Evolutionary conservation across 2,113 vertebrate species (phyloP).

Genomic region (Arvicanthis niloticus): DNA sequence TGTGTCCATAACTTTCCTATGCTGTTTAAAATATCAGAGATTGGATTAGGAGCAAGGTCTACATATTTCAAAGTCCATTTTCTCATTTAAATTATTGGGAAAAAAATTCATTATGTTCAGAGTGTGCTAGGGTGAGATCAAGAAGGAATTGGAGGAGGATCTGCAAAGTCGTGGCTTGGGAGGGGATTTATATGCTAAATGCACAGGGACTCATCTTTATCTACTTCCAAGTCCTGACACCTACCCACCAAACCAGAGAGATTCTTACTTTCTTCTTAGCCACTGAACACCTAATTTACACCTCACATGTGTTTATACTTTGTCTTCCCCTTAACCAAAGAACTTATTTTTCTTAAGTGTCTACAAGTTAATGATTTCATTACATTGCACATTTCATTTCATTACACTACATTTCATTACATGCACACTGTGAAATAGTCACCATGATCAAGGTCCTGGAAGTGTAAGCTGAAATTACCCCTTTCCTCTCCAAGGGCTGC

Average conservation of each 20-base stretch:
- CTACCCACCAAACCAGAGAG: not conserved
- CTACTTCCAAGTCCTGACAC: too few species aligned
- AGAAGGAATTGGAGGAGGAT: not conserved
- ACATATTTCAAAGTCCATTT: not conserved
- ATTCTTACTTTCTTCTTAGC: not conserved
- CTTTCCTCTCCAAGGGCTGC: not conserved
- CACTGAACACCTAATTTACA: too few species aligned
- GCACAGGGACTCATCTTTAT: not conserved
- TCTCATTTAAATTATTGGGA: not conserved
- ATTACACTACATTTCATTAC: not conserved
- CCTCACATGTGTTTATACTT: not conserved
- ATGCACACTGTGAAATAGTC: not conserved
- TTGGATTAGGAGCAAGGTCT: not conserved
- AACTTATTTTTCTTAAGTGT: not conserved
- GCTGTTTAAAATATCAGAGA: not conserved
- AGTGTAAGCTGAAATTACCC: not conserved
- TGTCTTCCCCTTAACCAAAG: not conserved
- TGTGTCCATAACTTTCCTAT: not conserved
- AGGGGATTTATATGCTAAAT: not conserved
- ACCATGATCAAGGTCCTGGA: not conserved
- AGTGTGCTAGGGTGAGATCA: not conserved
- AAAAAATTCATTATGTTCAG: not conserved
- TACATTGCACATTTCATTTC: not conserved
- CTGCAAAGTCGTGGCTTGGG: not conserved
- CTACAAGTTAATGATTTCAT: not conserved